Evolutionary conservation across 1,140 invertebrate species (phyloP), one percentile per base, ranked within the genome.

Genomic region (Bombus huntii): DNA sequence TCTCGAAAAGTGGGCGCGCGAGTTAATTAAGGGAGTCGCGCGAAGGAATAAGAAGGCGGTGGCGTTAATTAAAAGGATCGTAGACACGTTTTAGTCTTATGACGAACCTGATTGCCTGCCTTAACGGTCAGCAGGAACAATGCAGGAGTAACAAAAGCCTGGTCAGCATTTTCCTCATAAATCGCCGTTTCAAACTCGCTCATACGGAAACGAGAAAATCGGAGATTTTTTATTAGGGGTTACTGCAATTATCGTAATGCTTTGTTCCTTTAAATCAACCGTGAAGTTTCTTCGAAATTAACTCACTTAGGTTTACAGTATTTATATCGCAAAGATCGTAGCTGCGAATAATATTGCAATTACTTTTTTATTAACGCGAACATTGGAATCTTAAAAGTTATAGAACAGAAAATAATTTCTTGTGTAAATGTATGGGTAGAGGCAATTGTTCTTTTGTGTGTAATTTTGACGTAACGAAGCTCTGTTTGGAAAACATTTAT

Each of bases 61-160:
- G 62, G 72, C 72, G 71, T 81, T 86, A 86, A 86, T 86, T 86
- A 86, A 86, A 82, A 82, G 81, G 62, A 66, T n/a, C 31, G 68
- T 37, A n/a, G 44, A 75, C 71, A 86, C 71, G 79, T 86, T 74
- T 74, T 47, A 74, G 70, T 42, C 37, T 79, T 66, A 74, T 65
- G 79, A 81, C 59, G 59, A 65, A 65, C 70, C 72, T 75, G 84
- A 86, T 86, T 86, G 70, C 57, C 47, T 22, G 47, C 47, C 47
- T 53, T 53, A 8, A 53, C 22, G 39, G 39, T 42, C 28, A 28
- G 34, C 42, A 34, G 22, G 42, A 34, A 74, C 34, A 66, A 10
- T 6, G 28, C 6, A n/a, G 15, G 1, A 31, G 8, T 31, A 57
- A 0, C 28, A 39, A 25, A 42, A 34, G 44, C 57, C 42, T 39